Base-by-base conservation (phyloP, 2,113 vertebrate genomes). In the Boulengeromyrus knoepffleri region DNA sequence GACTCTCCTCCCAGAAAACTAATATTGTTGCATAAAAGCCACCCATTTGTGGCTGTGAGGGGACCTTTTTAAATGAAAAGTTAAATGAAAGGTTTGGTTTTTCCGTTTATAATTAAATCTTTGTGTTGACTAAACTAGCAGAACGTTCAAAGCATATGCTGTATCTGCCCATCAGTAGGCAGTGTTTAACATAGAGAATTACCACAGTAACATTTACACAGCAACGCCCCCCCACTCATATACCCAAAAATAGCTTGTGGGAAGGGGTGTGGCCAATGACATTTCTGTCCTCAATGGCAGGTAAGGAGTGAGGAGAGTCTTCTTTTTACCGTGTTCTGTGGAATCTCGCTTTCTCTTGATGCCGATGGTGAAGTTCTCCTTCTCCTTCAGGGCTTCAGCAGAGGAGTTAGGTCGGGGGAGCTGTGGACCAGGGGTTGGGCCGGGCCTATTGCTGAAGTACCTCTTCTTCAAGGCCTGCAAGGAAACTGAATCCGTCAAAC, bases 391-490 rank as follows among this genome's bases (percentile, higher is more conserved):
- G 56, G 93, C 96, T 93, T 99, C 98, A 1, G 92, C 93, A 27
- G 98, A 96, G 90, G 95, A 97, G 93, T 98, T 99, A 39, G 98
- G 98, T 93, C 95, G 96, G 85, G 99, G 99, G 17, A 99, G 95
- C 89, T 97, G 97, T 87, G 94, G 95, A 58, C 98, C 98, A 77
- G 97, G 97, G 31, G 98, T 99, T 13, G 99, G 98, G 52, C 93
- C 97, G 52, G 99, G 99, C 21, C 97, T 95, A 90, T 97, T 99
- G 94, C 97, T 98, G 93, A 99, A 99, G 95, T 99, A 99, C 0
- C 90, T 95, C 92, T 96, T 97, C 93, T 97, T 97, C 88, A 99
- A 92, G 74, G 99, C 98, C 99, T 99, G 93, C 0, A 31, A 10
- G 27, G 15, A 88, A 21, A 87, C 27, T 0, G 10, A n/a, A 84